Evolutionary conservation across 2,888 invertebrate species (phyloP), one percentile per base, ranked within the genome.

Genomic region (Synergus laeviventris): DNA sequence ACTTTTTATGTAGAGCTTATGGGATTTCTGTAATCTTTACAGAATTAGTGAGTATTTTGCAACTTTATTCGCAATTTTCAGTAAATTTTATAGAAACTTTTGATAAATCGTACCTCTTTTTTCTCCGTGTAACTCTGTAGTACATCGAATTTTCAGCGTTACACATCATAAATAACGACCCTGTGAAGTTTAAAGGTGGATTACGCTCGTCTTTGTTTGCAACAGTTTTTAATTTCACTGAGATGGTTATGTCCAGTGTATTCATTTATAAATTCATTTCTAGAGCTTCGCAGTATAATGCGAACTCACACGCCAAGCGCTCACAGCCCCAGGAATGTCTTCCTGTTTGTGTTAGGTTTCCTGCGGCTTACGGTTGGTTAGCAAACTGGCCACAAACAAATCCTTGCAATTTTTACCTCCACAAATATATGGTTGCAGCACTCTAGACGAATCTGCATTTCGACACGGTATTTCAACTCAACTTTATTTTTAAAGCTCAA

Each of bases 261-360:
- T 45, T 31, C 45, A 70, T 70, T 70, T 70, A 70, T 70, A 31
- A 70, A 70, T 49, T 70, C 70, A 70, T 70, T 70, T 70, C 70
- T 70, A 49, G 70, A 70, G 70, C 45, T 49, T 70, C 70, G 24
- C 49, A 49, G 70, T 45, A 70, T 49, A 70, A 70, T 70, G 24
- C 49, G 24, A 70, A 49, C 49, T 70, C 49, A 70, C 70, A 49
- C 70, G 70, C 70, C 49, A 70, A 70, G 36, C 70, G 49, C 70
- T 70, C 70, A 70, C 70, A 70, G 49, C 49, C 31, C 31, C 70
- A 49, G 70, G 70, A 70, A 70, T 70, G 49, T 36, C 70, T 70
- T 70, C 70, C 70, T 49, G 70, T 70, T 70, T 70, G 49, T 56
- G 70, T 49, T 70, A 70, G 70, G 70, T 70, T 70, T 70, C 70